Conservation (phyloP, 1,140 invertebrate genomes). For the Drosophila sulfurigaster region DNA sequence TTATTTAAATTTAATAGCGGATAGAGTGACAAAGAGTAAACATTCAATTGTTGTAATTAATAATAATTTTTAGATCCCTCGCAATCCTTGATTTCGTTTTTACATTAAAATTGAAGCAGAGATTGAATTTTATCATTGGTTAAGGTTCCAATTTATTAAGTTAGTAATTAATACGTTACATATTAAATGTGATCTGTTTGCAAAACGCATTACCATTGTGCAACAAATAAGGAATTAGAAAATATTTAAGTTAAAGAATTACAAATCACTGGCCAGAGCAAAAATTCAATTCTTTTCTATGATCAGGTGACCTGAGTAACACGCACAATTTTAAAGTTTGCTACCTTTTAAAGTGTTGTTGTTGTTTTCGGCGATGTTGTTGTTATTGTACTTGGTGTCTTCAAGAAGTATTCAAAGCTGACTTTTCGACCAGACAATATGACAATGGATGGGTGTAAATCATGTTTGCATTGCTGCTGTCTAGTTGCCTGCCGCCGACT, state of each 20-base stretch:
- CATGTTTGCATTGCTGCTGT: constrained; percentile 65
- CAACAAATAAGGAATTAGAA: not conserved
- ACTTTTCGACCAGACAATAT: constrained; percentile 60
- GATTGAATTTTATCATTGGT: no score
- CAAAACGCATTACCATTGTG: no score
- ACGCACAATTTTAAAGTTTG: not conserved
- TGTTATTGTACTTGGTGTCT: not conserved
- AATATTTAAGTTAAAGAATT: not conserved
- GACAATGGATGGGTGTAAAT: constrained; percentile 78
- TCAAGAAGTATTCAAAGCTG: constrained; percentile 25
- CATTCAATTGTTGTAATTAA: no score
- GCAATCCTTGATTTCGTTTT: no score
- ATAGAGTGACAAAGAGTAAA: no score
- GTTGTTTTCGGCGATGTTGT: constrained; percentile 2
- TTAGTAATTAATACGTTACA: no score
- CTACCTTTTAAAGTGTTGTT: not conserved
- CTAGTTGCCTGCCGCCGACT: constrained; percentile 63
- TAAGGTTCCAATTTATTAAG: no score
- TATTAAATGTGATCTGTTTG: no score
- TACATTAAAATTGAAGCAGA: no score
- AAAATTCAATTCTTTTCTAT: not conserved
- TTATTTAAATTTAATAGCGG: no score
- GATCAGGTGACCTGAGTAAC: not conserved
- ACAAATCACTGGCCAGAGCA: not conserved
- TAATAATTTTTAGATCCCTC: no score